These are phyloP conservation scores for Chrysomela aeneicollis DNA, from an alignment of 2,888 invertebrate genomes.

Conservation along the genomic window DNA sequence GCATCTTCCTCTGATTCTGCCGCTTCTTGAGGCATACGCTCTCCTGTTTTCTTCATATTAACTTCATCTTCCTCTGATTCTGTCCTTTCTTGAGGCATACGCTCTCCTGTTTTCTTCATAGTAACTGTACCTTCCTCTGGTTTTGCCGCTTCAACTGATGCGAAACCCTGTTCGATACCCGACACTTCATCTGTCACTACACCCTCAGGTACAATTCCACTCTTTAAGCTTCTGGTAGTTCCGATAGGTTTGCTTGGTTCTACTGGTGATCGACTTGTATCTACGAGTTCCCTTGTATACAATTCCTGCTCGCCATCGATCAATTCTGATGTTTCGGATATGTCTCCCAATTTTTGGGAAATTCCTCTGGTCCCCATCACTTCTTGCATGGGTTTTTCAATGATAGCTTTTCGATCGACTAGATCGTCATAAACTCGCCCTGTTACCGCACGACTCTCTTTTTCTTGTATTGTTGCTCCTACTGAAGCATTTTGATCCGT, in stretches of 20 bases:
- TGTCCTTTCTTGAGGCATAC: neutral
- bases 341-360: slow-evolving; percentile 9
- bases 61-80: too few species aligned
- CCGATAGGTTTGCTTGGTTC: neutral
- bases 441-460: neutral
- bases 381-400: too few species aligned
- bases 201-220: neutral
- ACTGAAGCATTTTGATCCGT: neutral
- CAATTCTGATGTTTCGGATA: slow-evolving; percentile 22
- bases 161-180: neutral
- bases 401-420: too few species aligned
- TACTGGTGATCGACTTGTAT: neutral
- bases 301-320: slow-evolving; percentile 13
- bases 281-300: neutral
- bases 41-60: too few species aligned
- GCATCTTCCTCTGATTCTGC: too few species aligned
- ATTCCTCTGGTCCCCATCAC: neutral
- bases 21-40: neutral
- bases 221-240: neutral
- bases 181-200: neutral
- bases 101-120: neutral
- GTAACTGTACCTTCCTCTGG: neutral
- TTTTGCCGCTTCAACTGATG: neutral
- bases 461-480: neutral
- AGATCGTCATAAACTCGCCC: neutral